A percentile compares a stretch with the other conserved stretches of the same genome.
These are phyloP conservation scores for Phasianus colchicus DNA, from an alignment of 2,113 vertebrate genomes.

Conservation along the genomic window DNA sequence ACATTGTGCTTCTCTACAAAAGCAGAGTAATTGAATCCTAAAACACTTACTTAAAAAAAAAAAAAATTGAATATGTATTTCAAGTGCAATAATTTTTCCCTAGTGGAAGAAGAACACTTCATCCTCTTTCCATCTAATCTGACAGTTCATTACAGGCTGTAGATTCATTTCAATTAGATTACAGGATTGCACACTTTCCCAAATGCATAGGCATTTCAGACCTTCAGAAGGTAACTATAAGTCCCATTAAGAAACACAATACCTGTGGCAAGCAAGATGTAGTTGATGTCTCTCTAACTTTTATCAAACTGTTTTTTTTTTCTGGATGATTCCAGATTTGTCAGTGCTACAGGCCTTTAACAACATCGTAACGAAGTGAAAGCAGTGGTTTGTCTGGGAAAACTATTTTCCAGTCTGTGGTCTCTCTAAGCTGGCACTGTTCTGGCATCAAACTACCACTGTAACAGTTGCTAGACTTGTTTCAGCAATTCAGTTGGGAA, in stretches of 20 bases:
- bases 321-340: background rate
- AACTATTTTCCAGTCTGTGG: background rate
- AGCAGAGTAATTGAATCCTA: conserved; percentile 51
- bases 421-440: background rate
- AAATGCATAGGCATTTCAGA: background rate
- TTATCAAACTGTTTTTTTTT: background rate
- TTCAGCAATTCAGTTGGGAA: background rate
- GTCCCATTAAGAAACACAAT: background rate
- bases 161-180: conserved; percentile 31
- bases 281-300: background rate
- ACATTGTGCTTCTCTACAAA: conserved; percentile 1
- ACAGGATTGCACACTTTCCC: background rate
- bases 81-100: conserved; percentile 45
- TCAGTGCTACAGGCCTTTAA: background rate
- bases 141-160: conserved; percentile 54
- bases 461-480: background rate
- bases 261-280: background rate
- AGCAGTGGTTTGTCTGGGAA: background rate
- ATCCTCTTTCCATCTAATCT: conserved; percentile 33
- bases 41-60: conserved; percentile 19
- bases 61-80: conserved; percentile 20
- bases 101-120: conserved; percentile 50
- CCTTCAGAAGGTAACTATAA: background rate
- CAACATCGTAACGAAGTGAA: background rate
- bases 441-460: background rate